These are phyloP conservation scores for Masticophis lateralis DNA, from an alignment of 2,797 vertebrate species.

Conservation along the genomic window DNA sequence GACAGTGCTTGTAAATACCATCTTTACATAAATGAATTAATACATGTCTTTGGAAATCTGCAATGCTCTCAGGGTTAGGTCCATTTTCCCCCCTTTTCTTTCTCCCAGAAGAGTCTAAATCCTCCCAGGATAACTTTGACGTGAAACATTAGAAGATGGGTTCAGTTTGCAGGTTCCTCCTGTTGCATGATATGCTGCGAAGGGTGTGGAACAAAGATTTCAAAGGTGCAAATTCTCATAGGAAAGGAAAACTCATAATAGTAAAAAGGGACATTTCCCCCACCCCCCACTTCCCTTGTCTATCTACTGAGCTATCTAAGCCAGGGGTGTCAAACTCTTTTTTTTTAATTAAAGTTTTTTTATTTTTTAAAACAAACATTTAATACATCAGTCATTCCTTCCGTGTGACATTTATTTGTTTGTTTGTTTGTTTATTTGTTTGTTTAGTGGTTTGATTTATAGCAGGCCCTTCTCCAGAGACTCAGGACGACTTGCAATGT, in stretches of 20 bases:
- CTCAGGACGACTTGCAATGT: no score
- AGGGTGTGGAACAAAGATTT: background rate
- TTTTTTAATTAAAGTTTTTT: no score
- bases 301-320: background rate
- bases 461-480: no score
- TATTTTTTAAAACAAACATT: no score
- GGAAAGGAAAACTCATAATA: background rate
- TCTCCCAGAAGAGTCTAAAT: background rate
- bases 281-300: background rate
- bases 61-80: background rate
- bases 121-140: background rate
- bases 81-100: background rate
- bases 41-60: background rate
- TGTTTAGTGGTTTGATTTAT: no score
- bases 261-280: background rate
- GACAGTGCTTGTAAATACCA: slow-evolving; percentile 34
- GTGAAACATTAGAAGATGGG: background rate
- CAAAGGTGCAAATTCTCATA: background rate
- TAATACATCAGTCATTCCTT: no score
- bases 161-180: no score
- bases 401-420: no score
- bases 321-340: background rate
- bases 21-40: slow-evolving; percentile 31
- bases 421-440: no score
- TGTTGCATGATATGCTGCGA: background rate